Evolutionary conservation across 1,140 invertebrate genomes (phyloP).

Genomic region (Cheumatopsyche charites): DNA sequence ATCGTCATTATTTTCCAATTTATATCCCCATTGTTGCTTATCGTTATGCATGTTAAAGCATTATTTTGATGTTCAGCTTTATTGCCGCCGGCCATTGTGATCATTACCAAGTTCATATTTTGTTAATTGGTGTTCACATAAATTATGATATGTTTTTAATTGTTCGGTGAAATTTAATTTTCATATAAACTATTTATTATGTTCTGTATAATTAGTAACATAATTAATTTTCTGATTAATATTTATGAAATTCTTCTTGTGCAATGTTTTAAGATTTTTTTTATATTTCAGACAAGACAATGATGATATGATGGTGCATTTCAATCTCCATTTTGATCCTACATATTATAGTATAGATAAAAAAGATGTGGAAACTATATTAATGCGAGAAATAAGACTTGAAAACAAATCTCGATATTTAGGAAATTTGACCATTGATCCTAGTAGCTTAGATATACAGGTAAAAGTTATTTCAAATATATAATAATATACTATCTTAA

Average conservation of each 20-base stretch:
- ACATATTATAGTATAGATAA: slow-evolving; percentile 62
- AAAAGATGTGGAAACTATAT: slow-evolving; percentile 58
- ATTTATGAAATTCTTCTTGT: no score
- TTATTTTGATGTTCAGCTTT: no score
- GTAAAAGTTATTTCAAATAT: slow-evolving; percentile 53
- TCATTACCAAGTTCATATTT: no score
- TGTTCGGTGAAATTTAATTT: background rate
- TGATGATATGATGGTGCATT: slow-evolving; percentile 73
- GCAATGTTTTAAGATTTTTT: no score
- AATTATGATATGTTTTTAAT: background rate
- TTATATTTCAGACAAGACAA: slow-evolving; percentile 43
- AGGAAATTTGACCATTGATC: slow-evolving; percentile 69
- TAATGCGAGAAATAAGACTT: slow-evolving; percentile 63
- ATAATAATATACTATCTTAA: slow-evolving; percentile 9
- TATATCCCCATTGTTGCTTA: no score
- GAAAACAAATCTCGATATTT: slow-evolving; percentile 62
- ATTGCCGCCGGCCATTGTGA: no score
- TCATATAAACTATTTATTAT: no score
- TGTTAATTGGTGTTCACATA: background rate
- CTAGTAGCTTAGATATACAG: slow-evolving; percentile 69
- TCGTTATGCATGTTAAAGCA: no score
- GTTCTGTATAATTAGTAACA: no score
- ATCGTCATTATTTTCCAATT: no score
- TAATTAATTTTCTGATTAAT: no score
- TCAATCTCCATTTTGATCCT: slow-evolving; percentile 74